Conservation (phyloP, 2,113 vertebrate species). For the Myocastor coypus region DNA sequence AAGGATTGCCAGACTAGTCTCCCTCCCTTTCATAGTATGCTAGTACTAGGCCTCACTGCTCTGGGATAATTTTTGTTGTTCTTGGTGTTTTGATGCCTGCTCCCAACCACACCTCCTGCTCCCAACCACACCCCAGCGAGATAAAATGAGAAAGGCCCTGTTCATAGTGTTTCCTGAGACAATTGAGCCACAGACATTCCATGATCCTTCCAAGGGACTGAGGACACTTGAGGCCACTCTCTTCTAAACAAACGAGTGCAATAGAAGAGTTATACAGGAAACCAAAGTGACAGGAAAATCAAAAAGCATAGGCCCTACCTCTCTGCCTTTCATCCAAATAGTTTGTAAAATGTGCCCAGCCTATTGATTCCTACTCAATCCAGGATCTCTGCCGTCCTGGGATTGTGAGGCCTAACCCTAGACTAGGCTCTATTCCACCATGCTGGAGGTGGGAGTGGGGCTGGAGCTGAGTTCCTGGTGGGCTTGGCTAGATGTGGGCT, state of each 20-base stretch:
- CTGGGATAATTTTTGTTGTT: background rate
- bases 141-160: constrained; percentile 31
- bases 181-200: background rate
- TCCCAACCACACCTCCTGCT: background rate
- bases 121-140: background rate
- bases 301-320: background rate
- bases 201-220: background rate
- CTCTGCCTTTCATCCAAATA: background rate
- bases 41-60: background rate
- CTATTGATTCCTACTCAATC: background rate
- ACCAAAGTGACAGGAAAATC: background rate
- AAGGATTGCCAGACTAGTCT: constrained; percentile 17
- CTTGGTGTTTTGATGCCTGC: constrained; percentile 6
- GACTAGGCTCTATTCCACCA: background rate
- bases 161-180: background rate
- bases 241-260: background rate
- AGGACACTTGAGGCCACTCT: constrained; percentile 1
- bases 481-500: background rate
- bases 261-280: background rate
- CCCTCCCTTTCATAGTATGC: background rate
- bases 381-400: background rate
- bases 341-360: background rate
- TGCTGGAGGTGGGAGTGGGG: background rate
- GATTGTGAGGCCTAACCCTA: background rate
- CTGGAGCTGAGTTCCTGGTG: background rate